Evolutionary conservation across 2,797 vertebrate species (phyloP).

Genomic region (Propithecus perrieri): DNA sequence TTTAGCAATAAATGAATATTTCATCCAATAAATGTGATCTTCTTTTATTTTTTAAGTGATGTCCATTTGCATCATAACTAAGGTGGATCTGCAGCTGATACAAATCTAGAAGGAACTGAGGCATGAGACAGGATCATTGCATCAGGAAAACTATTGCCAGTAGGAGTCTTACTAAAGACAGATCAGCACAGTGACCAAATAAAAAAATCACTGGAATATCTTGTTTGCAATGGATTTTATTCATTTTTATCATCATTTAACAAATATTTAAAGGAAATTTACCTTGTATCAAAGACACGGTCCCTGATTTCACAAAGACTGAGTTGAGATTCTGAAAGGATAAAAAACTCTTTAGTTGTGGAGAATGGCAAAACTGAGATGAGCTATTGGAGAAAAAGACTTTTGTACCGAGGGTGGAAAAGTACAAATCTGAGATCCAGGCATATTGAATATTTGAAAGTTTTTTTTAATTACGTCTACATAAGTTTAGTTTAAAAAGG

Average conservation of each 20-base stretch:
- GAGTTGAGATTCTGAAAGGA: background rate
- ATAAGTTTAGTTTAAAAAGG: background rate
- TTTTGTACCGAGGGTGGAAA: background rate
- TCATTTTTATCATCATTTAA: background rate
- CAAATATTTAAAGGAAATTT: background rate
- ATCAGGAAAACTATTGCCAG: background rate
- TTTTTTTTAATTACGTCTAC: background rate
- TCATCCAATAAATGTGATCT: background rate
- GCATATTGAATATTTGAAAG: background rate
- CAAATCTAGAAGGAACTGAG: background rate
- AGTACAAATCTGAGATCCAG: background rate
- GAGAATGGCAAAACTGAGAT: background rate
- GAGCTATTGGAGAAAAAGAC: accelerated
- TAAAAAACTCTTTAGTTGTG: background rate
- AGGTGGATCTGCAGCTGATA: background rate
- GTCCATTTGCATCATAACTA: background rate
- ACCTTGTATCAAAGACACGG: background rate
- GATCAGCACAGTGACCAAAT: background rate
- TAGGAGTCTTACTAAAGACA: background rate
- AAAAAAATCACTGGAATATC: background rate
- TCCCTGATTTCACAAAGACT: background rate
- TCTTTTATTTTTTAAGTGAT: background rate
- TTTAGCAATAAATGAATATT: background rate
- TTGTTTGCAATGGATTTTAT: background rate
- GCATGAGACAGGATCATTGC: too few relatives aligned